phyloP scores from a whole-genome alignment of 2,888 invertebrate species.

The Yponomeuta cagnagella region DNA sequence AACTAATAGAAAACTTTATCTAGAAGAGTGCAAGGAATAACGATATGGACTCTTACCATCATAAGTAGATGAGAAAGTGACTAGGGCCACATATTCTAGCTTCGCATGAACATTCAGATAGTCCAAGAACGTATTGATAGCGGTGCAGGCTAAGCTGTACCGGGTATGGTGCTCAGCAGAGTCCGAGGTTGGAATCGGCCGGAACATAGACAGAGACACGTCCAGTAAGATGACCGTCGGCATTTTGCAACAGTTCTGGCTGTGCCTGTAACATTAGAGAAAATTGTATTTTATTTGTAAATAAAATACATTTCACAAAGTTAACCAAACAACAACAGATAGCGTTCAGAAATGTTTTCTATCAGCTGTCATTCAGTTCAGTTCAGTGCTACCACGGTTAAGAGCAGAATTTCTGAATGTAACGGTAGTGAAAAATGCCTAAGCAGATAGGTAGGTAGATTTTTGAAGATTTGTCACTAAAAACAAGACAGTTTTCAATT shows the following conservation, averaged over 20 bases:
- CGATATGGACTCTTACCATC: slow-evolving; percentile 44
- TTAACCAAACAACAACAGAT: slow-evolving; percentile 9
- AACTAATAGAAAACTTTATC: no score
- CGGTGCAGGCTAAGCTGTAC: slow-evolving; percentile 51
- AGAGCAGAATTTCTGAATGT: neutral
- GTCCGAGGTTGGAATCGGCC: slow-evolving; percentile 56
- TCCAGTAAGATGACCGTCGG: slow-evolving; percentile 62
- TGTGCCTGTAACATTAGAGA: neutral
- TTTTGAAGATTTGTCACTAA: no score
- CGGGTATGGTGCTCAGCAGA: slow-evolving; percentile 56
- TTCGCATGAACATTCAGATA: slow-evolving; percentile 58
- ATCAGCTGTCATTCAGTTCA: neutral
- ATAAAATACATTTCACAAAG: neutral
- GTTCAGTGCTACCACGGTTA: neutral
- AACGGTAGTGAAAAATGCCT: neutral
- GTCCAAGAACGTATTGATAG: slow-evolving; percentile 62
- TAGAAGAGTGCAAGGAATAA: neutral
- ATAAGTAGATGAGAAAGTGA: slow-evolving; percentile 57
- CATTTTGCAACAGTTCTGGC: slow-evolving; percentile 36
- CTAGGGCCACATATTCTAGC: slow-evolving; percentile 61
- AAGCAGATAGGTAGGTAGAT: no score
- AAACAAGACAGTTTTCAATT: no score
- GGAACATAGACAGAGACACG: slow-evolving; percentile 64
- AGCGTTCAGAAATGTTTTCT: neutral
- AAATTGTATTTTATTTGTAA: neutral